Percentiles rank a stretch among this genome's conserved stretches.
These are phyloP conservation scores for Platysteira castanea DNA, from an alignment of 2,113 vertebrate genomes.

Conservation along the genomic window DNA sequence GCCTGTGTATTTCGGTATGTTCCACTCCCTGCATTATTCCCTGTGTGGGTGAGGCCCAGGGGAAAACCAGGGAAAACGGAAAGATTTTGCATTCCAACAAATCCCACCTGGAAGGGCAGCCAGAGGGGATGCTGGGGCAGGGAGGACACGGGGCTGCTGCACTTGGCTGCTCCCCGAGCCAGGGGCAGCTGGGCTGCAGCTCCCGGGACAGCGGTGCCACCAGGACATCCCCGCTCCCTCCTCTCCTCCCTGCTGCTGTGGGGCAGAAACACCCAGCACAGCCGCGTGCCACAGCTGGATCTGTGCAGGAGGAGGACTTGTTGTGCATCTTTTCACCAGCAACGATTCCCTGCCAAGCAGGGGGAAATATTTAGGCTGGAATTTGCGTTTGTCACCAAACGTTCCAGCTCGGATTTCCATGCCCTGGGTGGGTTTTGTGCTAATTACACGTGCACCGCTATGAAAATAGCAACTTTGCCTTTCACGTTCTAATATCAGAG, in stretches of 20 bases:
- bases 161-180: background rate
- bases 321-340: background rate
- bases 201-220: accelerated
- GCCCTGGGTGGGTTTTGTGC: background rate
- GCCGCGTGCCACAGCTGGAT: background rate
- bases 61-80: too few relatives aligned
- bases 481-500: background rate
- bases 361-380: constrained; percentile 25
- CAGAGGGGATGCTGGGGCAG: background rate
- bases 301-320: background rate
- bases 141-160: accelerated
- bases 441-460: background rate
- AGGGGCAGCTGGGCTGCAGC: too few relatives aligned
- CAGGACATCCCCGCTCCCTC: background rate
- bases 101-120: background rate
- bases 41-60: too few relatives aligned
- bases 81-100: too few relatives aligned
- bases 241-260: background rate
- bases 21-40: too few relatives aligned
- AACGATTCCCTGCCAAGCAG: background rate
- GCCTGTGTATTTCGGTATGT: too few relatives aligned
- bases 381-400: constrained; percentile 19
- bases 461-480: background rate
- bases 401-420: background rate
- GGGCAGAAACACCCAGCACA: background rate